These are phyloP conservation scores for Tinea pellionella DNA, from an alignment of 2,888 invertebrate genomes.

Conservation along the genomic window DNA sequence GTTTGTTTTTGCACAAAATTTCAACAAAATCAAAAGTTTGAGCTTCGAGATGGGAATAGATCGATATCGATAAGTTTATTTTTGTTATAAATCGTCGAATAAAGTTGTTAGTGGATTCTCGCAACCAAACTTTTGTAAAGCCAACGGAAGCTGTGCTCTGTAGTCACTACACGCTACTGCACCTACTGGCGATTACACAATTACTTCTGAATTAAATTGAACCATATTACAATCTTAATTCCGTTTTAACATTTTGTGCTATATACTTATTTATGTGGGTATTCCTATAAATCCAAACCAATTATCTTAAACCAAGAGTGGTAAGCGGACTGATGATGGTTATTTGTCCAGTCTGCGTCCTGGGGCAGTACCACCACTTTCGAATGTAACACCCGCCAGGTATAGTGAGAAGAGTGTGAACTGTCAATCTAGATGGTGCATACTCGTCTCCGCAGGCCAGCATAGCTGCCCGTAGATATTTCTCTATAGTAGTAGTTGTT, in stretches of 20 bases:
- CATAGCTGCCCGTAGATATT: too few species aligned
- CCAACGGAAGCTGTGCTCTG: conserved; percentile 63
- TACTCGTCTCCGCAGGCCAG: too few species aligned
- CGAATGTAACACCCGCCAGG: too few species aligned
- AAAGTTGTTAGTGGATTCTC: not conserved
- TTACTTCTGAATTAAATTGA: conserved; percentile 23
- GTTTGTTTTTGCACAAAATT: not conserved
- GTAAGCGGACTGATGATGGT: too few species aligned
- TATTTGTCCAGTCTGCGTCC: too few species aligned
- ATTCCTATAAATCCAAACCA: too few species aligned
- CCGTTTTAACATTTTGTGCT: not conserved
- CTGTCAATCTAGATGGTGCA: too few species aligned
- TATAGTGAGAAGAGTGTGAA: too few species aligned
- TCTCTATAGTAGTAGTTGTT: too few species aligned
- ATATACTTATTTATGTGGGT: not conserved
- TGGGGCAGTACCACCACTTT: too few species aligned
- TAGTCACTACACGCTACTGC: conserved; percentile 60
- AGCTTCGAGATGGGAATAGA: not conserved
- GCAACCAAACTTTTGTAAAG: conserved; percentile 26
- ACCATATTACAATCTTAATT: conserved; percentile 10
- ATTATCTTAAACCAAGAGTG: too few species aligned
- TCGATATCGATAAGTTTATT: not conserved
- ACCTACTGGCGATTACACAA: conserved; percentile 28
- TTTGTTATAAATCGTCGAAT: not conserved
- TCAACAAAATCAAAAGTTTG: not conserved